phyloP scores from a whole-genome alignment of 1,140 invertebrate genomes.

The Penaeus chinensis region DNA sequence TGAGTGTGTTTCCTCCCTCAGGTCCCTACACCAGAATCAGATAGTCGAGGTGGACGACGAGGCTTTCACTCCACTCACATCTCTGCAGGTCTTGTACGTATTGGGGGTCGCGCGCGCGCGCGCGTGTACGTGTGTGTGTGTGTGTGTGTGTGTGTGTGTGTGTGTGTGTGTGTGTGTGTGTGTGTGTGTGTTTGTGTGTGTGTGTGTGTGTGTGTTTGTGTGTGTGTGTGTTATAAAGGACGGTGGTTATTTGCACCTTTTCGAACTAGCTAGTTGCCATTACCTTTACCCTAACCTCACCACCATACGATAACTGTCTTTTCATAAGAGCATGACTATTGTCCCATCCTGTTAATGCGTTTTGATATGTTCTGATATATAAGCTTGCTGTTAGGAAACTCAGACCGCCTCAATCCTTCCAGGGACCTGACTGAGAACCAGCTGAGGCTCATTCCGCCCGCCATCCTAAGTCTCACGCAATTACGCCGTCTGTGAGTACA shows the following conservation, averaged over 20 bases:
- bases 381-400: background rate
- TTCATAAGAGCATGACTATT: no score
- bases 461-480: conserved; percentile 31
- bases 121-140: conserved; percentile 4
- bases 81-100: no score
- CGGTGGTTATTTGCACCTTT: background rate
- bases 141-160: background rate
- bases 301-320: background rate
- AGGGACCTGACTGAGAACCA: conserved; percentile 55
- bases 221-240: background rate
- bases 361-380: background rate
- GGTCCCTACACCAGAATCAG: no score
- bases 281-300: background rate
- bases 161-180: background rate
- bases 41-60: no score
- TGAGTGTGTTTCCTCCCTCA: no score
- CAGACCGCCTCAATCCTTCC: background rate
- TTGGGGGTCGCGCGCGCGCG: no score
- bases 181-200: conserved; percentile 38
- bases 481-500: conserved; percentile 54
- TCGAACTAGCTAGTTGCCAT: background rate
- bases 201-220: conserved; percentile 23
- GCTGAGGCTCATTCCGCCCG: conserved; percentile 19
- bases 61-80: no score
- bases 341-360: background rate